Evolutionary conservation across 2,797 vertebrate species (phyloP).

Genomic region (Falco cherrug): DNA sequence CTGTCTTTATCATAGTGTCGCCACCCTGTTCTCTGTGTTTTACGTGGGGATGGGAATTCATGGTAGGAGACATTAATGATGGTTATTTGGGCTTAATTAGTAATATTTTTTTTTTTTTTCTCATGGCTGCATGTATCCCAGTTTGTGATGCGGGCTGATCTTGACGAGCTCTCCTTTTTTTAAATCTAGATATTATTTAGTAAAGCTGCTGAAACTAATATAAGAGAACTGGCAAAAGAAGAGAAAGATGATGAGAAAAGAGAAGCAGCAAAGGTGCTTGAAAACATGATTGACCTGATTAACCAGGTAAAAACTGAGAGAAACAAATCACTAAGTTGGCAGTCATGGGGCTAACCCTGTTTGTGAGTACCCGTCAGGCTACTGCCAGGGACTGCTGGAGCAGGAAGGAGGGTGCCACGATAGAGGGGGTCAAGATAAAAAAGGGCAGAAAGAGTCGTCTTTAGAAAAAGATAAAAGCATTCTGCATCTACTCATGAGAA

Average conservation of each 20-base stretch:
- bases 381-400: background rate
- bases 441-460: background rate
- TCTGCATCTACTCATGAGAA: too few species aligned
- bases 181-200: constrained; percentile 89
- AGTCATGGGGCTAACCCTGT: background rate
- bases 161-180: background rate
- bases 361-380: background rate
- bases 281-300: constrained; percentile 85
- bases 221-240: constrained; percentile 80
- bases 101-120: background rate
- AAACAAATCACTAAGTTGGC: fast-evolving
- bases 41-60: background rate
- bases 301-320: constrained; percentile 82
- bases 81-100: background rate
- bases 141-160: background rate
- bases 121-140: background rate
- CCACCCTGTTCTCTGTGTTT: background rate
- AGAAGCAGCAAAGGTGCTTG: constrained; percentile 84
- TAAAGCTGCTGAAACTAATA: constrained; percentile 84
- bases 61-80: background rate
- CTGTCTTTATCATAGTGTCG: background rate
- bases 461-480: background rate
- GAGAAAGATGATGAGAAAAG: constrained; percentile 78
- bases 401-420: fast-evolving
- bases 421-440: background rate